Conservation (phyloP, 2,888 invertebrate species). For the Orchesellides sinensis region DNA sequence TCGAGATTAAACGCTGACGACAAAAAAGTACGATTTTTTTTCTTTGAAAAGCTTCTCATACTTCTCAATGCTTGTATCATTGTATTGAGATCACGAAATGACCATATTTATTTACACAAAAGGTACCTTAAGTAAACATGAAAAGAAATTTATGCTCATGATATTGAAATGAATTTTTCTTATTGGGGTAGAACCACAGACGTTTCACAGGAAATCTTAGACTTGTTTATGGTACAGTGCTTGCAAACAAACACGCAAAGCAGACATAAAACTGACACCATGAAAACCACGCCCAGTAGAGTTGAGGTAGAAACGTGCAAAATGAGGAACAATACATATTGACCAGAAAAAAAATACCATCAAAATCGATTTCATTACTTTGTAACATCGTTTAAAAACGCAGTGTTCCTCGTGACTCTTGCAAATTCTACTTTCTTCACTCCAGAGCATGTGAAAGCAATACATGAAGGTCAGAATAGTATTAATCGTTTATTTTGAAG, state of each 20-base stretch:
- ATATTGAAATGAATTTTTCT: background rate
- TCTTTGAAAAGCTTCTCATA: background rate
- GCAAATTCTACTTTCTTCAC: background rate
- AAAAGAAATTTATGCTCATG: background rate
- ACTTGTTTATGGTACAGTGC: background rate
- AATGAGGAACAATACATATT: background rate
- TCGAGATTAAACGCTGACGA: slow-evolving; percentile 27
- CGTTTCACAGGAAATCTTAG: background rate
- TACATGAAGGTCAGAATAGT: too few species aligned
- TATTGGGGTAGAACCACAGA: background rate
- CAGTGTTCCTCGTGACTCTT: background rate
- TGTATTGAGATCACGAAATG: background rate
- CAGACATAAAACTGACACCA: slow-evolving; percentile 3
- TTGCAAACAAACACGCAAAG: background rate
- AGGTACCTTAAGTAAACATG: background rate
- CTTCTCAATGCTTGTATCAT: background rate
- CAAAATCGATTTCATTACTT: background rate
- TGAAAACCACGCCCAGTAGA: slow-evolving; percentile 3
- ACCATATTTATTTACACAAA: background rate
- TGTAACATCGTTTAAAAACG: background rate
- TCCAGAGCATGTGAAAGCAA: background rate
- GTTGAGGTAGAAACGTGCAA: too few species aligned
- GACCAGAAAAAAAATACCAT: slow-evolving; percentile 1
- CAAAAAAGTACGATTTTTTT: slow-evolving; percentile 4
- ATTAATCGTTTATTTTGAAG: too few species aligned